Evolutionary conservation across 2,888 invertebrate genomes (phyloP).

Genomic region (Chelonus formosanus): DNA sequence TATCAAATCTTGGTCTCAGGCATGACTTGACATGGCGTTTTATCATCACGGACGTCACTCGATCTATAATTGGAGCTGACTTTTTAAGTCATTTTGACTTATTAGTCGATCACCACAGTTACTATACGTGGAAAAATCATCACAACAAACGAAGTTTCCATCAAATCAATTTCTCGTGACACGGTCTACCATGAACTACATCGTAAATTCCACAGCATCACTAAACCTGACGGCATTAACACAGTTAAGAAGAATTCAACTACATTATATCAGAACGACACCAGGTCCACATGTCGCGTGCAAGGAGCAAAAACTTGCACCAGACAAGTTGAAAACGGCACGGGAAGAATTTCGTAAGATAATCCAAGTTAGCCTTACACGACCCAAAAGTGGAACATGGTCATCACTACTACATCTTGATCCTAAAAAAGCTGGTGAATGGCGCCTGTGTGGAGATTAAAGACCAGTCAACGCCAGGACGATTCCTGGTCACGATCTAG

Average conservation of each 20-base stretch:
- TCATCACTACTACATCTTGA: slow-evolving; percentile 54
- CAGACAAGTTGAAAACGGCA: slow-evolving; percentile 47
- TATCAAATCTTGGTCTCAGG: slow-evolving; percentile 48
- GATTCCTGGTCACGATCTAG: neutral
- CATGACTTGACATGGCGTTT: slow-evolving; percentile 51
- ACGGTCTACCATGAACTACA: slow-evolving; percentile 45
- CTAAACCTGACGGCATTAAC: slow-evolving; percentile 37
- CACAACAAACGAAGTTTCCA: neutral
- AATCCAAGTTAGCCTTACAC: slow-evolving; percentile 46
- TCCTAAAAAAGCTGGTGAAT: slow-evolving; percentile 51
- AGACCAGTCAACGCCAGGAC: slow-evolving; percentile 40
- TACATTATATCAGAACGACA: slow-evolving; percentile 44
- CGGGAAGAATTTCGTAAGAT: slow-evolving; percentile 49
- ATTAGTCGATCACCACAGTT: slow-evolving; percentile 15
- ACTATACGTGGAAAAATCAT: neutral
- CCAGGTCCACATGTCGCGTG: slow-evolving; percentile 49
- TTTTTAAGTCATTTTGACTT: slow-evolving; percentile 45
- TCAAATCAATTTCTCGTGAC: slow-evolving; percentile 44
- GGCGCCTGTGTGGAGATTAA: slow-evolving; percentile 60
- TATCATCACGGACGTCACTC: slow-evolving; percentile 50
- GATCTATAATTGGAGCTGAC: slow-evolving; percentile 56
- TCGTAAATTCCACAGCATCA: slow-evolving; percentile 26
- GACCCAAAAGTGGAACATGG: slow-evolving; percentile 56
- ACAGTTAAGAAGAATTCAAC: slow-evolving; percentile 24
- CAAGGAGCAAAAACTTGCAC: slow-evolving; percentile 50